Evolutionary conservation across 92 coral and sea anemone genomes (phyloP), one percentile per base, ranked within the genome.

Genomic region (Bergia puertoricense): DNA sequence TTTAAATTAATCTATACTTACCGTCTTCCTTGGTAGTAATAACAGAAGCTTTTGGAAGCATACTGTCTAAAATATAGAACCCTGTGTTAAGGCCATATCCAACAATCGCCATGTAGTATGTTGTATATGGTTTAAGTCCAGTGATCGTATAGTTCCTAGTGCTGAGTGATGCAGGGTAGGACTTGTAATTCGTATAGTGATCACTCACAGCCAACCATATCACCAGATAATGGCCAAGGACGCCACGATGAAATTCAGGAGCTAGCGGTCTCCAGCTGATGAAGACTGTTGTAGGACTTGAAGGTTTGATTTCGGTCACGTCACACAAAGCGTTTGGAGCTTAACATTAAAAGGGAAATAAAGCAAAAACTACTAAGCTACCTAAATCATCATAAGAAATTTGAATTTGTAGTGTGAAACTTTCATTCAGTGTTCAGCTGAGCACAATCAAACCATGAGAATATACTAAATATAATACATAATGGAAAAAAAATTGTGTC

Each of bases 221-320:
- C 11, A 88, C 68, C 44, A 79, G 51, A 59, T 88, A 88, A 23
- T 66, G 62, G 30, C 39, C 30, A 7, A 88, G 46, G 44, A 88
- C 71, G 16, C 90, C 90, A 44, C 80, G 72, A 14, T 71, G 90
- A 8, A 81, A 56, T n/a, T 88, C 90, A 36, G 90, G 90, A 8
- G 40, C 44, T 22, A 88, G 51, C 5, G 90, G 90, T 48, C 80
- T 65, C 90, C 90, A 88, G 62, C 76, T 73, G 38, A 88, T 4
- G 16, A 79, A 88, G 37, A 80, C 59, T 56, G 85, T 88, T 11
- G 90, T 88, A 22, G 90, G 80, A 69, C 80, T 88, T 45, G 81
- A 50, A 77, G 90, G 50, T 36, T 40, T 40, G 13, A 80, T 73
- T 45, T 88, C 74, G 37, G 76, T 69, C 40, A 66, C 39, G 5